Percentiles rank a stretch among this genome's conserved stretches.
Evolutionary conservation across 2,888 invertebrate species (phyloP).

Genomic region (Pecten maximus): DNA sequence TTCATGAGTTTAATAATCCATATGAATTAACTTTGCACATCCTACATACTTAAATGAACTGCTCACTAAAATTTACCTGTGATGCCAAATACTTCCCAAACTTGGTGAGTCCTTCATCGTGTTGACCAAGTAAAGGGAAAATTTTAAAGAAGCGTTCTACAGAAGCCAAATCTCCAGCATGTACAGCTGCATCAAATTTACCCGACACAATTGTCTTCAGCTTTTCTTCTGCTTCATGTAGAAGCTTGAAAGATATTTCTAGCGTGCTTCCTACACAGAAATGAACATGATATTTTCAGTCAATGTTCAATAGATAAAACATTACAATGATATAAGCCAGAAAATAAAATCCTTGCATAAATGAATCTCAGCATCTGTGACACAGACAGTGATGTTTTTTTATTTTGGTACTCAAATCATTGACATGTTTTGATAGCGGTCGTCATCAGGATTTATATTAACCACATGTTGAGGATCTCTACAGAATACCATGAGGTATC

Average conservation of each 20-base stretch:
- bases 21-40: neutral
- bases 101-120: conserved; percentile 93
- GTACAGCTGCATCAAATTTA: conserved; percentile 93
- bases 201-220: conserved; percentile 88
- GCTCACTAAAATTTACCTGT: conserved; percentile 84
- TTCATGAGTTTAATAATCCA: too few species aligned
- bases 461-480: too few species aligned
- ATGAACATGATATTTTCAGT: too few species aligned
- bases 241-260: conserved; percentile 87
- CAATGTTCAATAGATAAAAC: too few species aligned
- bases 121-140: conserved; percentile 96
- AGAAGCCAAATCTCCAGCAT: conserved; percentile 92
- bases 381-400: too few species aligned
- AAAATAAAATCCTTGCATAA: too few species aligned
- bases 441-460: too few species aligned
- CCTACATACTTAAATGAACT: neutral
- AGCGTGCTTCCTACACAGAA: conserved; percentile 89
- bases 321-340: too few species aligned
- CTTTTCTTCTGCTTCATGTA: conserved; percentile 90
- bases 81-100: conserved; percentile 93
- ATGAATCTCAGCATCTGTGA: too few species aligned
- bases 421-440: too few species aligned
- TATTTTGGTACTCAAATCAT: too few species aligned
- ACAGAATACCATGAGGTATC: too few species aligned
- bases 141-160: conserved; percentile 98